Evolutionary conservation across 2,113 vertebrate genomes (phyloP), one percentile per base, ranked within the genome.

Genomic region (Myotis davidii): DNA sequence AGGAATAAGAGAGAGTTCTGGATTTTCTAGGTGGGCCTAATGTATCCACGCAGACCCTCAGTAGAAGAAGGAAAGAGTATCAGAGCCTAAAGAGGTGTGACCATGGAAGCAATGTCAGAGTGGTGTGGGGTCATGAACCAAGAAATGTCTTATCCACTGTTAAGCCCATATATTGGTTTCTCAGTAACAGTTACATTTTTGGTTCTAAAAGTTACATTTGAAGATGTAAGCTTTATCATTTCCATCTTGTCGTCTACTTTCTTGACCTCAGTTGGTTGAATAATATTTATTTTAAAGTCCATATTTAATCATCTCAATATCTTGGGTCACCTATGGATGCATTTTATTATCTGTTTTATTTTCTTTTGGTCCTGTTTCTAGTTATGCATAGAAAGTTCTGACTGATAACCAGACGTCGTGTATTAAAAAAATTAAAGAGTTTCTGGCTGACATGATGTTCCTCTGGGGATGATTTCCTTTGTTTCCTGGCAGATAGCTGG

Each of bases 331-430:
- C 17, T 76, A 9, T 39, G 42, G 32, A 70, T 84, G 9, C 3
- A 64, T 87, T 94, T 74, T 69, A 50, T 72, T 59, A 17, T n/a
- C 59, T 65, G 29, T 85, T 77, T 82, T 64, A 56, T 94, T 90
- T 95, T 14, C 14, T n/a, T 1, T 92, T 56, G 25, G 12, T 69
- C 20, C 21, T 72, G 9, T 79, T 94, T 84, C 69, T 89, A 85
- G 50, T 18, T 72, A 61, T 21, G 23, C 13, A 73, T 32, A 14
- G 29, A 79, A 87, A 74, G 21, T 45, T 70, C 76, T 90, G 37
- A 25, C 16, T 48, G 52, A 76, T 45, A 72, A 4, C 23, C 84
- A 32, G 39, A 37, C 34, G 73, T 52, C 52, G 16, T 59, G 2
- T 61, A 18, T 81, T 64, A 39, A 61, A 72, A 61, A 81, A 52